A percentile compares a stretch with the other conserved stretches of the same genome.
Conservation (phyloP, 1,140 invertebrate species). For the Caerostris darwini region DNA sequence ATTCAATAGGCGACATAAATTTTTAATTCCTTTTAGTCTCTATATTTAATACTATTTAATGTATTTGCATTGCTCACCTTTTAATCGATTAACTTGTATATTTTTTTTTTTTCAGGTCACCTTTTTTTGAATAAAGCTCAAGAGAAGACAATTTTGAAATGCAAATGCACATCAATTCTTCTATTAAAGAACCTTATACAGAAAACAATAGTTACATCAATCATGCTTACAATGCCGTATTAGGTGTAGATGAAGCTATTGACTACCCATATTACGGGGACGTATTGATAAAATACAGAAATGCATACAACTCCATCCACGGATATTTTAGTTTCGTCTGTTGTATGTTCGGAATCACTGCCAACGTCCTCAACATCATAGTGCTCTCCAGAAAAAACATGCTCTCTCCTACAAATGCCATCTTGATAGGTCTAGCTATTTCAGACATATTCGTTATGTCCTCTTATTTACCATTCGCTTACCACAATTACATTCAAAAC, state of each 20-base stretch:
- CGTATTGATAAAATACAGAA: background rate
- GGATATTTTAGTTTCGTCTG: constrained; percentile 88
- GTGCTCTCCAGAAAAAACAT: constrained; percentile 92
- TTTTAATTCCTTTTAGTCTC: too few species aligned
- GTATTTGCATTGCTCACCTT: too few species aligned
- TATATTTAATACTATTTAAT: too few species aligned
- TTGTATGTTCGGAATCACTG: constrained; percentile 92
- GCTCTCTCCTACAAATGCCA: constrained; percentile 91
- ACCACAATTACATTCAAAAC: constrained; percentile 86
- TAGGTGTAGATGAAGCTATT: background rate
- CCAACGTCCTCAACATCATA: constrained; percentile 93
- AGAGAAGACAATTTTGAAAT: background rate
- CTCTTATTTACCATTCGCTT: constrained; percentile 91
- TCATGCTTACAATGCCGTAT: background rate
- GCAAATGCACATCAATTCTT: constrained; percentile 31
- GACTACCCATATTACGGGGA: constrained; percentile 67
- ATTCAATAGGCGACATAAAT: too few species aligned
- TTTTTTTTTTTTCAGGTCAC: too few species aligned
- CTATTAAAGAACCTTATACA: background rate
- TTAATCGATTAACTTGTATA: too few species aligned
- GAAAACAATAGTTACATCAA: background rate
- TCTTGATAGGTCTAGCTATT: constrained; percentile 91
- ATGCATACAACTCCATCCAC: constrained; percentile 83
- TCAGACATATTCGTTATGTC: constrained; percentile 93
- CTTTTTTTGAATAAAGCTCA: too few species aligned